A percentile compares a stretch with the other conserved stretches of the same genome.
These are phyloP conservation scores for Rhagoletis pomonella DNA, from an alignment of 1,140 invertebrate species.

Conservation along the genomic window DNA sequence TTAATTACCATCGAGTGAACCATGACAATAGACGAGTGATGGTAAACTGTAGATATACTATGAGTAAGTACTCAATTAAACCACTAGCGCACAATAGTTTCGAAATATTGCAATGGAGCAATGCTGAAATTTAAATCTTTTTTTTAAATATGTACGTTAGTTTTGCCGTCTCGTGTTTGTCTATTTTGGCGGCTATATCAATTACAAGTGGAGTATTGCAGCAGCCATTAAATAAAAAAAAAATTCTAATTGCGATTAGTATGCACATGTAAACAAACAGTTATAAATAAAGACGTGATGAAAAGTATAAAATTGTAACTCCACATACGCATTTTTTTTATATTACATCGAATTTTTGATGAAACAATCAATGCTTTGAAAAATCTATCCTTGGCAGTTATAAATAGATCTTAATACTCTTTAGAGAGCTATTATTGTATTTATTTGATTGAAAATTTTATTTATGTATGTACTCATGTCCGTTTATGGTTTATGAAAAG, in stretches of 20 bases:
- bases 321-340: too few species aligned
- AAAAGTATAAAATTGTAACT: too few species aligned
- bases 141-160: not conserved
- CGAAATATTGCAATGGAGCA: conserved; percentile 16
- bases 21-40: not conserved
- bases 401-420: too few species aligned
- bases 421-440: too few species aligned
- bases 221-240: not conserved
- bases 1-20: not conserved
- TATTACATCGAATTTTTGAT: too few species aligned
- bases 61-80: not conserved
- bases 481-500: too few species aligned
- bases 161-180: not conserved
- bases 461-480: too few species aligned
- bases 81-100: not conserved
- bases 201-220: conserved; percentile 3
- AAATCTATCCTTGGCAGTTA: too few species aligned
- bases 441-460: too few species aligned
- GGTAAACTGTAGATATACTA: not conserved
- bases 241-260: not conserved
- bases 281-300: not conserved
- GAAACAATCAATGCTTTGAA: too few species aligned
- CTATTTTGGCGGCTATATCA: conserved; percentile 24
- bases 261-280: not conserved
- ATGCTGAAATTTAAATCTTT: conserved; percentile 10